Percentiles rank a stretch among this genome's conserved stretches.
These are phyloP conservation scores for Pyxicephalus adspersus DNA, from an alignment of 2,113 vertebrate species.

Conservation along the genomic window DNA sequence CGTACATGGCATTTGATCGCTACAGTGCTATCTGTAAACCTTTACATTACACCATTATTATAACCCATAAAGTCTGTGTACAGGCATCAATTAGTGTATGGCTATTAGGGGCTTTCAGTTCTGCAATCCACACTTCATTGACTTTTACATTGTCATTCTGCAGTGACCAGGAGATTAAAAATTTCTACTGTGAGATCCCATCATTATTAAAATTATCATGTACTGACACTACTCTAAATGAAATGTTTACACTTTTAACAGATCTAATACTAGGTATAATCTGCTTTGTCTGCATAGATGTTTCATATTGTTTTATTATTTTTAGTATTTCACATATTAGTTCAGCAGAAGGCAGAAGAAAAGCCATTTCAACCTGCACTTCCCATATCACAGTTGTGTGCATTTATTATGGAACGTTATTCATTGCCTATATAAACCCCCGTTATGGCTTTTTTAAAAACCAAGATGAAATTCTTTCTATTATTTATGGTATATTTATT, in stretches of 20 bases:
- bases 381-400: slow-evolving; percentile 60
- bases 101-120: slow-evolving; percentile 24
- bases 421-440: slow-evolving; percentile 25
- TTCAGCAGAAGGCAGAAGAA: slow-evolving; percentile 55
- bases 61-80: slow-evolving; percentile 22
- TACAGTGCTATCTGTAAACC: slow-evolving; percentile 34
- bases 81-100: neutral
- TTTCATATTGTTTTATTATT: slow-evolving; percentile 59
- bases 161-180: slow-evolving; percentile 57
- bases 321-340: slow-evolving; percentile 57
- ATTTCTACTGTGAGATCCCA: slow-evolving; percentile 64
- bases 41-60: slow-evolving; percentile 19
- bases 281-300: slow-evolving; percentile 55
- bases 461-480: slow-evolving; percentile 31
- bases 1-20: slow-evolving; percentile 28
- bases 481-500: slow-evolving; percentile 36
- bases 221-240: slow-evolving; percentile 59
- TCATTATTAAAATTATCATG: slow-evolving; percentile 59
- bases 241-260: slow-evolving; percentile 58
- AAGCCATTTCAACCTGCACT: slow-evolving; percentile 64
- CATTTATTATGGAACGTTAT: slow-evolving; percentile 30
- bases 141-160: slow-evolving; percentile 59
- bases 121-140: slow-evolving; percentile 6
- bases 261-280: slow-evolving; percentile 56
- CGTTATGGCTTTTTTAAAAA: neutral